Evolutionary conservation across 2,113 vertebrate species (phyloP), one percentile per base, ranked within the genome.

Genomic region (Barnardius zonarius): DNA sequence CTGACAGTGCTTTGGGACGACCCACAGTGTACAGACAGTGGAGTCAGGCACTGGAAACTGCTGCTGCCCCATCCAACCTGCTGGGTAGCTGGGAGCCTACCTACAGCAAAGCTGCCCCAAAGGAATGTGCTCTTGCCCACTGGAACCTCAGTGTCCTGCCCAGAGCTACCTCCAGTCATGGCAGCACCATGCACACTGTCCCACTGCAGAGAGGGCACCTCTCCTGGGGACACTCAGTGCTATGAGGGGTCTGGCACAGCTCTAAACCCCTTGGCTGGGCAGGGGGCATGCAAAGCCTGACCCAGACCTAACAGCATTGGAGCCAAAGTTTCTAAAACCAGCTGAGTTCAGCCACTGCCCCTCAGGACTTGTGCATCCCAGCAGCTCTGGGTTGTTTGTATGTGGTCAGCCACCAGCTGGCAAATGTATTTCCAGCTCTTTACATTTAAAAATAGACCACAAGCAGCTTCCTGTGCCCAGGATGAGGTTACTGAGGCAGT

Each of bases 361-460:
- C 44, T n/a, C 37, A 48, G 37, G 11, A 22, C 8, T 55, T 13
- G 39, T 46, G 39, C 78, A 87, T 41, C 48, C 88, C 79, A 73
- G 43, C 23, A 87, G n/a, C 51, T 55, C 59, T 1, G 1, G 33
- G 35, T 11, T 64, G 18, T 55, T 35, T 33, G 23, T 27, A 39
- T 0, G 0, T 3, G 23, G 72, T 46, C 70, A 90, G 49, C 37
- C 46, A 78, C 43, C 55, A 82, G 30, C 77, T 46, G 75, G 61
- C 7, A 85, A 82, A 68, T 35, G 79, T 90, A 85, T 55, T 85
- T 76, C 66, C 59, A 87, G 70, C 33, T 90, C 90, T 91, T 94
- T 93, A 48, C 43, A 57, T 79, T 83, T 93, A 88, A 90, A 96
- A 90, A 79, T 55, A 94, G 88, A 68, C 39, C 66, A 66, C 39